These are phyloP conservation scores for Fistularia commersonii DNA, from an alignment of 2,797 vertebrate species.

Conservation along the genomic window DNA sequence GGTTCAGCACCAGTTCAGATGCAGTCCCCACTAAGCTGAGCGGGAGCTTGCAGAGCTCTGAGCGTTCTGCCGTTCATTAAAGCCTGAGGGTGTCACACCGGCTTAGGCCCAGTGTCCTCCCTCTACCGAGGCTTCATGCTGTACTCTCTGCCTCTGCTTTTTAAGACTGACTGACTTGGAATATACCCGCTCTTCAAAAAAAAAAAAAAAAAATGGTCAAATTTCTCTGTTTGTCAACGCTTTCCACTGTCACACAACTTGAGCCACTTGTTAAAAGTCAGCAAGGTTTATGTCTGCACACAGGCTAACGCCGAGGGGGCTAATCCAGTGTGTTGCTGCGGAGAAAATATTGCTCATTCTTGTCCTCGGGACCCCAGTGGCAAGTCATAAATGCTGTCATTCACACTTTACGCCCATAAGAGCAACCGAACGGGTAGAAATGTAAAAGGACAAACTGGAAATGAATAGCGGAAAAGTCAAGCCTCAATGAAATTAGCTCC, in stretches of 20 bases:
- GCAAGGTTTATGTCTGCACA: slow-evolving; percentile 38
- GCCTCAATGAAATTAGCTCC: slow-evolving; percentile 29
- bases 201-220: slow-evolving; percentile 18
- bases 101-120: slow-evolving; percentile 69
- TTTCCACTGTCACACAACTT: slow-evolving; percentile 41
- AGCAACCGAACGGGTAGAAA: slow-evolving; percentile 23
- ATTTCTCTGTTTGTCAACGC: slow-evolving; percentile 44
- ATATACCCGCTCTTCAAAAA: slow-evolving; percentile 28
- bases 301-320: slow-evolving; percentile 25
- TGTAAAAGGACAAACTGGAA: slow-evolving; percentile 28
- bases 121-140: slow-evolving; percentile 51
- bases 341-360: slow-evolving; percentile 32
- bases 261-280: slow-evolving; percentile 41
- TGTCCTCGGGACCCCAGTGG: slow-evolving; percentile 11
- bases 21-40: slow-evolving; percentile 58
- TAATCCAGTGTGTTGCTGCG: slow-evolving; percentile 33
- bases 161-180: slow-evolving; percentile 38
- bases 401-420: slow-evolving; percentile 21
- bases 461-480: slow-evolving; percentile 24
- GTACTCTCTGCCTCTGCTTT: slow-evolving; percentile 46
- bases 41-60: slow-evolving; percentile 56
- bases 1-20: slow-evolving; percentile 72
- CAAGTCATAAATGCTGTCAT: slow-evolving; percentile 36
- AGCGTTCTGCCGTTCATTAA: slow-evolving; percentile 71
- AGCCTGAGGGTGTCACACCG: slow-evolving; percentile 73